Percentiles rank a stretch among this genome's conserved stretches.
These are phyloP conservation scores for Platycnemis pennipes DNA, from an alignment of 2,888 invertebrate species.

Conservation along the genomic window DNA sequence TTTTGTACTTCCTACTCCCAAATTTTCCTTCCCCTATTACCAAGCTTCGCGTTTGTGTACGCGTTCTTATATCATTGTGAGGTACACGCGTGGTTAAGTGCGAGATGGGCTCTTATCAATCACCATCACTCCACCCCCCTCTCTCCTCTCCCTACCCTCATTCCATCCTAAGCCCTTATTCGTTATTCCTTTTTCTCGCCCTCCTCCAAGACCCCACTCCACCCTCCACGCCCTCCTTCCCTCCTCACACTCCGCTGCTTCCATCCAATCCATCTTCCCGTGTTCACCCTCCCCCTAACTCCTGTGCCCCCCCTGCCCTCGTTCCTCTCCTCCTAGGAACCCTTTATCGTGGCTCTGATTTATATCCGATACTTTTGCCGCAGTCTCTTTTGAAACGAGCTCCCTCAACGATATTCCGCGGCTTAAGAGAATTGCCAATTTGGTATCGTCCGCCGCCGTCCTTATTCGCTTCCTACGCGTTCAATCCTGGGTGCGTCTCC, in stretches of 20 bases:
- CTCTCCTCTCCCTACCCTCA: background rate
- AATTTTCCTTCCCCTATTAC: background rate
- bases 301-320: background rate
- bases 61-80: conserved; percentile 11
- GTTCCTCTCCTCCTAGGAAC: background rate
- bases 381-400: conserved; percentile 28
- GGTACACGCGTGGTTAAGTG: conserved; percentile 20
- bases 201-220: background rate
- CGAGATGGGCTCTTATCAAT: conserved; percentile 16
- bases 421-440: conserved; percentile 39
- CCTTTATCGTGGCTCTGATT: conserved; percentile 24
- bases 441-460: background rate
- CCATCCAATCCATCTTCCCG: conserved; percentile 16
- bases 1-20: background rate
- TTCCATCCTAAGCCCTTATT: background rate
- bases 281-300: background rate
- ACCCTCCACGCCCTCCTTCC: background rate
- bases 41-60: background rate
- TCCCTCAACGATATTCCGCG: conserved; percentile 36
- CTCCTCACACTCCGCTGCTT: background rate
- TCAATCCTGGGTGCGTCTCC: background rate
- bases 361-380: conserved; percentile 35
- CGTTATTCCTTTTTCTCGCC: background rate
- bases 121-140: background rate
- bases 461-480: background rate